Evolutionary conservation across 35 echinoderm and acorn worm species (phyloP).

Genomic region (Eucidaris tribuloides): DNA sequence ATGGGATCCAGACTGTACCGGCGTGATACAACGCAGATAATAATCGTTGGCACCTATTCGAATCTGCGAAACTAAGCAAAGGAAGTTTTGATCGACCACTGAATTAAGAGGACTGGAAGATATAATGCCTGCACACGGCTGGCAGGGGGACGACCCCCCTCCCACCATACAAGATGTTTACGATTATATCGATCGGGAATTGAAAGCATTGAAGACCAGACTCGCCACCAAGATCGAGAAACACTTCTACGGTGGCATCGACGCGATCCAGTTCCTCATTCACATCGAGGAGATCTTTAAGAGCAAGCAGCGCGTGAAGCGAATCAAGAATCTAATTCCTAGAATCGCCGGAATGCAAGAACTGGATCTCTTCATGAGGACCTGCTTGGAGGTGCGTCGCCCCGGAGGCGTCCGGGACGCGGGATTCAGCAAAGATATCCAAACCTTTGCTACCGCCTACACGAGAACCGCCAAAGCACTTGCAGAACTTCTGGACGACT

Average conservation of each 20-base stretch:
- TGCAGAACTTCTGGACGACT: constrained; percentile 72
- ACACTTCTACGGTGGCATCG: constrained; percentile 82
- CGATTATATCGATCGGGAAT: constrained; percentile 80
- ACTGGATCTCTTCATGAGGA: constrained; percentile 71
- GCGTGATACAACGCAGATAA: not conserved
- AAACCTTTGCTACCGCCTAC: constrained; percentile 64
- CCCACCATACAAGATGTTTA: constrained; percentile 72
- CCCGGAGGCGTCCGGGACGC: constrained; percentile 86
- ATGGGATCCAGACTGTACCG: not conserved
- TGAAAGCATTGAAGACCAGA: constrained; percentile 66
- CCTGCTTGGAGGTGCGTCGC: constrained; percentile 60
- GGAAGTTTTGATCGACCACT: not conserved
- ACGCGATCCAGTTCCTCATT: constrained; percentile 86
- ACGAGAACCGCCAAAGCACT: constrained; percentile 44
- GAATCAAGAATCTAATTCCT: constrained; percentile 64
- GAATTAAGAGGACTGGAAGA: not conserved
- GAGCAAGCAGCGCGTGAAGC: constrained; percentile 77
- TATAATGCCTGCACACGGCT: constrained; percentile 45
- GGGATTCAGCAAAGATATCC: constrained; percentile 75
- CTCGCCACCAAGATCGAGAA: constrained; percentile 84
- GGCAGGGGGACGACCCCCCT: constrained; percentile 69
- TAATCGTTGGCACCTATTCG: not conserved
- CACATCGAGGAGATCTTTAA: constrained; percentile 96
- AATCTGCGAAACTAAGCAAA: not conserved
- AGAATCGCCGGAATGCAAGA: constrained; percentile 61